These are phyloP conservation scores for Heliconius cydno DNA, from an alignment of 2,888 invertebrate genomes.

Conservation along the genomic window DNA sequence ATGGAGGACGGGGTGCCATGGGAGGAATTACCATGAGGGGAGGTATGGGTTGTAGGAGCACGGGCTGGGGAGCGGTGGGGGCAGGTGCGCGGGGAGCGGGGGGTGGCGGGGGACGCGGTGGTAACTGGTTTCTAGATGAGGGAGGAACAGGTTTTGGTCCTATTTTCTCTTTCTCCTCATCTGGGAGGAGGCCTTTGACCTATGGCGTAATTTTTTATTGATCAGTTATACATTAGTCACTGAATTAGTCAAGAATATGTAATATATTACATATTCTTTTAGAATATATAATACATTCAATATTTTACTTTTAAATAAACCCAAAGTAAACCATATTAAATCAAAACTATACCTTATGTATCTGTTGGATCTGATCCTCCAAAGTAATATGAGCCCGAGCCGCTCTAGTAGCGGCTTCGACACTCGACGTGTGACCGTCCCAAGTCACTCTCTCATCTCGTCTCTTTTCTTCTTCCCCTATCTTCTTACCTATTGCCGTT, in stretches of 20 bases:
- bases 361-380: conserved; percentile 98
- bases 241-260: no score
- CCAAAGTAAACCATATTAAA: not conserved
- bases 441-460: conserved; percentile 97
- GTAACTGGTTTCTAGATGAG: conserved; percentile 51
- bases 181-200: conserved; percentile 94
- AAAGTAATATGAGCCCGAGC: conserved; percentile 97
- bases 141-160: conserved; percentile 91
- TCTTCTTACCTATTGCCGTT: conserved; percentile 99
- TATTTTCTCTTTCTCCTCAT: conserved; percentile 98
- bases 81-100: conserved; percentile 48
- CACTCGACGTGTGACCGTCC: conserved; percentile 99
- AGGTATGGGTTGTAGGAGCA: conserved; percentile 72
- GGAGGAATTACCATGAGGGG: conserved; percentile 81
- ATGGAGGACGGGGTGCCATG: conserved; percentile 69
- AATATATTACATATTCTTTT: no score
- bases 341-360: conserved; percentile 89
- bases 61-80: conserved; percentile 51
- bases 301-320: no score
- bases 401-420: conserved; percentile 97
- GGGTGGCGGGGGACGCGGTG: conserved; percentile 51
- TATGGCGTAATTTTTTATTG: conserved; percentile 44
- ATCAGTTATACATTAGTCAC: no score
- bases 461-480: conserved; percentile 94
- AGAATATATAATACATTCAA: no score